phyloP scores from a whole-genome alignment of 64 coral and sea anemone genomes.

The Porites lutea region DNA sequence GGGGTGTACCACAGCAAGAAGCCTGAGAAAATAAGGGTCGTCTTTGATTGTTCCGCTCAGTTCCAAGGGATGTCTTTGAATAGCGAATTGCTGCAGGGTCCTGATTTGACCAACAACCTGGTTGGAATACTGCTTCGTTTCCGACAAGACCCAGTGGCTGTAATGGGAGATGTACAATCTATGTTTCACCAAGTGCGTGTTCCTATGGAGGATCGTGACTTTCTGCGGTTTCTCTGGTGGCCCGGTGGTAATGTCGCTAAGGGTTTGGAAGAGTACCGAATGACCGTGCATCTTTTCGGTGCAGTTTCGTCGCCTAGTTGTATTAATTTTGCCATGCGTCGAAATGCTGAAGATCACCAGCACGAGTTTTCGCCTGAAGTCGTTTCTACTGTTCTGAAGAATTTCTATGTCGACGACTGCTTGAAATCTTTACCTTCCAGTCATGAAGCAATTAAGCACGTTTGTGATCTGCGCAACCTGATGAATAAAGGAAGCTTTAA shows the following conservation, averaged over 20 bases:
- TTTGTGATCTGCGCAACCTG: neutral
- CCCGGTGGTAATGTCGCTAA: slow-evolving; percentile 33
- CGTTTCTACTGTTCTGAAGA: neutral
- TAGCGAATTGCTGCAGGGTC: neutral
- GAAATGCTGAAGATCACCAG: no score
- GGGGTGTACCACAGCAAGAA: neutral
- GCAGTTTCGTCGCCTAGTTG: no score
- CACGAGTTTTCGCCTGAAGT: neutral
- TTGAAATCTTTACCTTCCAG: neutral
- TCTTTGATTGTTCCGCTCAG: neutral
- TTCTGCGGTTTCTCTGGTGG: slow-evolving; percentile 68
- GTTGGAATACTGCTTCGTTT: slow-evolving; percentile 11
- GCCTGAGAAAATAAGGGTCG: neutral
- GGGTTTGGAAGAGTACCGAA: slow-evolving; percentile 40
- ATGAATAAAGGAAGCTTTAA: slow-evolving; percentile 49
- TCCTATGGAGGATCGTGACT: neutral
- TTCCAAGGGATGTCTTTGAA: neutral
- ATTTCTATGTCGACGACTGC: slow-evolving; percentile 78
- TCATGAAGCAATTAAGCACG: neutral
- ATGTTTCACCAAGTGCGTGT: no score
- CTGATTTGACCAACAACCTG: neutral
- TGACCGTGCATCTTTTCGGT: no score
- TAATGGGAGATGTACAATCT: neutral
- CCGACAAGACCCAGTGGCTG: slow-evolving; percentile 14
- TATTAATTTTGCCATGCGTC: no score